Evolutionary conservation across 1,140 invertebrate genomes (phyloP).

Genomic region (Pinna nobilis): DNA sequence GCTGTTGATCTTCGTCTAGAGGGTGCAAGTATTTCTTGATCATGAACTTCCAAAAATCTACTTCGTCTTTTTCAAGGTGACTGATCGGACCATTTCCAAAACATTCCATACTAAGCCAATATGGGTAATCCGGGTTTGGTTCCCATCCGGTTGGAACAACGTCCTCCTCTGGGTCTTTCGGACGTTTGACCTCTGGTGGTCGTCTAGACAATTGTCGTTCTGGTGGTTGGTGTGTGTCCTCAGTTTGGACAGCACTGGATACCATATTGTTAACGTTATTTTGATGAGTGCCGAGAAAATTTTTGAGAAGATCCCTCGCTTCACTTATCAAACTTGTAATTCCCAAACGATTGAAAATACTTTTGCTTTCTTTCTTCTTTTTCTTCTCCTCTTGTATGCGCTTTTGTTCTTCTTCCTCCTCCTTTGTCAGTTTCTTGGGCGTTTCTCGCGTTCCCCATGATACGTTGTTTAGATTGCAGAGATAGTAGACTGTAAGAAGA

Average conservation of each 20-base stretch:
- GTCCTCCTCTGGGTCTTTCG: conserved; percentile 25
- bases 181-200: not conserved
- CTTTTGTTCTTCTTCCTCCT: conserved; percentile 58
- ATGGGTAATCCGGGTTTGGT: conserved; percentile 59
- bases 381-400: conserved; percentile 54
- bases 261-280: conserved; percentile 34
- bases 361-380: conserved; percentile 61
- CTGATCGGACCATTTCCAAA: conserved; percentile 56
- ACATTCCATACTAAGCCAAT: conserved; percentile 57
- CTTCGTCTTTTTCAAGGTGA: conserved; percentile 83
- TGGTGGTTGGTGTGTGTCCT: conserved; percentile 9
- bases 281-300: conserved; percentile 60
- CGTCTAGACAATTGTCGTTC: conserved; percentile 32
- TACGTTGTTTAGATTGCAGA: conserved; percentile 98
- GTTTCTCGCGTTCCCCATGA: conserved; percentile 99
- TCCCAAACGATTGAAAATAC: conserved; percentile 60
- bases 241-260: conserved; percentile 35
- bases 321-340: conserved; percentile 57
- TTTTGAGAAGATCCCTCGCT: conserved; percentile 55
- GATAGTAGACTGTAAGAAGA: conserved; percentile 96
- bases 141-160: conserved; percentile 56
- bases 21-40: conserved; percentile 95
- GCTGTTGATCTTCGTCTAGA: conserved; percentile 92
- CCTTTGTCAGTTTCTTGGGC: conserved; percentile 80
- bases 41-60: conserved; percentile 95